phyloP scores from a whole-genome alignment of 2,797 vertebrate genomes.

The Octomys mimax region DNA sequence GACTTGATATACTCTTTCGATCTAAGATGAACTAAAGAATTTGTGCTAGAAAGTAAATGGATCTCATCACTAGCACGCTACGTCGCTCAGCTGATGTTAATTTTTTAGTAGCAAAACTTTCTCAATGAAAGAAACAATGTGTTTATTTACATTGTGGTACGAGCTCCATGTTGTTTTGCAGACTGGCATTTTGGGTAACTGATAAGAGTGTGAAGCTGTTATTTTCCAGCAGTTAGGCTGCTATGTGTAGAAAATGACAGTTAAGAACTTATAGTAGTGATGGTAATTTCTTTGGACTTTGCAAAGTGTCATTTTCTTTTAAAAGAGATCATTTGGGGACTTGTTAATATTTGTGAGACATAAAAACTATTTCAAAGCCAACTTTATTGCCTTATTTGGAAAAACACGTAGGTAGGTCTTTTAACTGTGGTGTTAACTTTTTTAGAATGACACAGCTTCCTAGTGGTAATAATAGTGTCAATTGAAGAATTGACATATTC shows the following conservation, averaged over 20 bases:
- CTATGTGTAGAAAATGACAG: background rate
- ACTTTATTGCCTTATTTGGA: conserved; percentile 73
- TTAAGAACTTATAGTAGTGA: background rate
- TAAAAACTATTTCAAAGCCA: conserved; percentile 63
- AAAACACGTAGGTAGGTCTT: conserved; percentile 48
- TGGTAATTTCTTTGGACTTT: conserved; percentile 15
- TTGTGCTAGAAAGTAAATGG: background rate
- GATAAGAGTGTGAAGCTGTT: background rate
- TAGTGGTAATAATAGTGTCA: conserved; percentile 15
- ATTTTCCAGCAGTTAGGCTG: background rate
- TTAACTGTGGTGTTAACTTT: conserved; percentile 43
- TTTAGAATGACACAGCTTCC: conserved; percentile 48
- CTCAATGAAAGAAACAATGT: background rate
- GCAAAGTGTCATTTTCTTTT: background rate
- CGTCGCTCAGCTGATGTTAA: background rate
- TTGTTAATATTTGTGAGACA: conserved; percentile 58
- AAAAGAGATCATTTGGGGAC: background rate
- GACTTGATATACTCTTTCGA: background rate
- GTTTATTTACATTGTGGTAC: background rate
- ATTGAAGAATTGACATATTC: conserved; percentile 3
- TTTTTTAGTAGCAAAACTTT: background rate
- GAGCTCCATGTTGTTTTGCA: background rate
- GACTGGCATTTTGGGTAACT: background rate
- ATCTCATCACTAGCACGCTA: background rate
- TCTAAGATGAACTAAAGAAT: background rate